Base-by-base conservation (phyloP, 1,140 invertebrate species). In the Sycophila sp. region DNA sequence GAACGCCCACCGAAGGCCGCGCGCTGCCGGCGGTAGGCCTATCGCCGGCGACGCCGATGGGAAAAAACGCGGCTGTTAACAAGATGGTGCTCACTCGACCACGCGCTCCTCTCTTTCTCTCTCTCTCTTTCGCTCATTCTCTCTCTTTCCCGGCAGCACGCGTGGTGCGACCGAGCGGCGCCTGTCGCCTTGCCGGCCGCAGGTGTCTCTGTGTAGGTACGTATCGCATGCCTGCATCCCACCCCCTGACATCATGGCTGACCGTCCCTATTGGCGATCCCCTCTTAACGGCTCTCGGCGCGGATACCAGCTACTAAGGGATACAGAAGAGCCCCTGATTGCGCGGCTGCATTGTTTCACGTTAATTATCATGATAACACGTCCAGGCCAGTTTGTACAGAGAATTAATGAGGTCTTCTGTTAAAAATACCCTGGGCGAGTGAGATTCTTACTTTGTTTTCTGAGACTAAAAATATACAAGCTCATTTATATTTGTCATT, bases 61-160 rank as follows among this genome's bases (percentile, higher is more conserved):
- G 75, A 83, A 84, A 84, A 83, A 66, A 82, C 80, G 79, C 74
- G 77, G 72, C 83, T 82, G 81, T 84, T 83, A 85, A 85, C 84
- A 85, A 85, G 84, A 85, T 85, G 84, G 83, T 83, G 81, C 78
- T 81, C 77, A 78, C 74, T 78, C 76, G 76, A 77, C 74, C 78
- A 74, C 78, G 75, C 76, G 73, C 75, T 73, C 77, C 28, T 47
- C 56, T 53, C 38, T 56, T 22, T 51, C 53, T 64, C 49, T 56
- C 24, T 51, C 53, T 64, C 49, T 47, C 22, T 11, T 10, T 22
- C 19, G n/a, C 19, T 11, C 19, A 38, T 73, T 76, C 32, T 51
- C 42, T 51, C 36, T 49, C 24, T 42, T 38, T 60, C 47, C 53
- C 34, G 8, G 4, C 34, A 13, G 17, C 55, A 38, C 55, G 28